These are phyloP conservation scores for Phyllotreta striolata DNA, from an alignment of 2,888 invertebrate species.

Conservation along the genomic window DNA sequence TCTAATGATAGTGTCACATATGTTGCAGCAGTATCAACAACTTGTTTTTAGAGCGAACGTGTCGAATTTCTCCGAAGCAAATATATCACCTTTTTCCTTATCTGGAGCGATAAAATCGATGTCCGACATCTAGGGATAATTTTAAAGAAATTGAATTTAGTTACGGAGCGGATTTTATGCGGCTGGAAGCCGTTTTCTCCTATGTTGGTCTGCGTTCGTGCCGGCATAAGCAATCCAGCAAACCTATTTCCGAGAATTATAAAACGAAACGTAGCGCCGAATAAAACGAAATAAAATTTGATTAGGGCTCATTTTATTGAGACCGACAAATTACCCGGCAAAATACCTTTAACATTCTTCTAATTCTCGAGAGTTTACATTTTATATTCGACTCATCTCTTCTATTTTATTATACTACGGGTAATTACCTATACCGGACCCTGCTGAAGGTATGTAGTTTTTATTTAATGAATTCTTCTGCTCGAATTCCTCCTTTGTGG, in stretches of 20 bases:
- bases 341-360: conserved; percentile 2
- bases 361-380: neutral
- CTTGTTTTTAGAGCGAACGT: too few species aligned
- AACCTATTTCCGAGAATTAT: conserved; percentile 15
- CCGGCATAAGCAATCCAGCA: conserved; percentile 14
- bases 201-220: conserved; percentile 8
- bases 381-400: neutral
- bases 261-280: conserved; percentile 9
- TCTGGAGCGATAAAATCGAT: too few species aligned
- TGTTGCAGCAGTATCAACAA: too few species aligned
- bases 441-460: too few species aligned
- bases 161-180: conserved; percentile 4
- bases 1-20: too few species aligned
- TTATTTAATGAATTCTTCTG: too few species aligned
- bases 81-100: too few species aligned
- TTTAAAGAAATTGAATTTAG: conserved; percentile 7
- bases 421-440: too few species aligned
- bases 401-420: too few species aligned
- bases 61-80: too few species aligned
- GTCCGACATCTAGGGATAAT: too few species aligned
- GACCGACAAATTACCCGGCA: conserved; percentile 10
- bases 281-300: conserved; percentile 15
- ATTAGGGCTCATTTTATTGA: conserved; percentile 17
- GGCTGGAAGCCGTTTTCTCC: conserved; percentile 1
- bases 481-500: too few species aligned